Conservation (phyloP, 2,113 vertebrate species). For the Xiphophorus maculatus region DNA sequence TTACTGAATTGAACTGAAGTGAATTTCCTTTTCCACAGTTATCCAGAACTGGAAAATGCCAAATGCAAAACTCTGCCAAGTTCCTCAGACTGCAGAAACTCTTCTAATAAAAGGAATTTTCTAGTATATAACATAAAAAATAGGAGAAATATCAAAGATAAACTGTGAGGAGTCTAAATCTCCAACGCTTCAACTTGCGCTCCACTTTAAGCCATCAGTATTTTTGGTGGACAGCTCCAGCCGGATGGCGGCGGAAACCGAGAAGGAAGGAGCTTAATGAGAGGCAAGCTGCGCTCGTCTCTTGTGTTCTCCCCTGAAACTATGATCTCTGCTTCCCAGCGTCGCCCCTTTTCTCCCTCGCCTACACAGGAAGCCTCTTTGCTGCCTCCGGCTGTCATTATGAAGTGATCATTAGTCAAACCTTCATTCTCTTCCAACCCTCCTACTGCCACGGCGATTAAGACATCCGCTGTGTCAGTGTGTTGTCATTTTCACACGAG, state of each 20-base stretch:
- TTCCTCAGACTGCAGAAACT: not conserved
- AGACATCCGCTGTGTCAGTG: slow-evolving; percentile 1
- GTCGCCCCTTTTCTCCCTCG: not conserved
- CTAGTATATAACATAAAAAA: not conserved
- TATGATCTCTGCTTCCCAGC: not conserved
- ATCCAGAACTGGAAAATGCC: too few relatives aligned
- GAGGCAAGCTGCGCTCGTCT: slow-evolving; percentile 6
- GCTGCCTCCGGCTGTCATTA: slow-evolving; percentile 29
- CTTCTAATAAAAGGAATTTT: not conserved
- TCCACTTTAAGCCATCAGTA: not conserved
- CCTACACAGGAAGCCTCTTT: slow-evolving; percentile 9
- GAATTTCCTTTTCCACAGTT: too few relatives aligned
- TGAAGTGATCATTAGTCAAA: slow-evolving; percentile 25
- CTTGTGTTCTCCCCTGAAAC: not conserved
- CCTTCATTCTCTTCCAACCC: not conserved
- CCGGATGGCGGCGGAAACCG: not conserved
- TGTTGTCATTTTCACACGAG: not conserved
- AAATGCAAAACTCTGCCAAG: too few relatives aligned
- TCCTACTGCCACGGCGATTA: not conserved
- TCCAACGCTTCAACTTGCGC: not conserved
- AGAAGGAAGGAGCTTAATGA: not conserved
- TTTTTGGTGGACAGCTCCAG: not conserved
- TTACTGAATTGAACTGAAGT: too few relatives aligned
- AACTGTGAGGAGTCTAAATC: not conserved
- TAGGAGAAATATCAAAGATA: not conserved